Conservation (phyloP, 2,888 invertebrate species). For the Acronicta alni region DNA sequence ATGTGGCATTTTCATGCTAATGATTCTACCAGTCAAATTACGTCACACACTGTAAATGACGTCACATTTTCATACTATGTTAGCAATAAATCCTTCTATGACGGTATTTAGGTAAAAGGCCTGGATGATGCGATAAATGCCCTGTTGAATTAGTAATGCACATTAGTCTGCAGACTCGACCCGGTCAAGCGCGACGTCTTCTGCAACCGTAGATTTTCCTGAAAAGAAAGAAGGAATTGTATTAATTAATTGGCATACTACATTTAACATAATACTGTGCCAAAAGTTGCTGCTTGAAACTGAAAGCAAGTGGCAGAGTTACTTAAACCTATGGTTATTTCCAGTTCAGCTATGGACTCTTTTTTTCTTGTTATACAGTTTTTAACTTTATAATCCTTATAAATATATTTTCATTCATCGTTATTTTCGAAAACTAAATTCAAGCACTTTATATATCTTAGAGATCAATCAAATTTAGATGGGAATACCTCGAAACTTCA, state of each 20-base stretch:
- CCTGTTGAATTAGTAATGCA: slow-evolving; percentile 42
- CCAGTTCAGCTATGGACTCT: too few species aligned
- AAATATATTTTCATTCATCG: too few species aligned
- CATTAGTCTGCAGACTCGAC: slow-evolving; percentile 35
- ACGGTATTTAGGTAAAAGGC: slow-evolving; percentile 25
- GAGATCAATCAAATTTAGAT: too few species aligned
- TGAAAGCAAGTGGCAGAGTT: too few species aligned
- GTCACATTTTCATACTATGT: slow-evolving; percentile 1
- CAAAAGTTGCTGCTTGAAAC: too few species aligned
- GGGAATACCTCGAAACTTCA: too few species aligned
- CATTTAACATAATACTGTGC: too few species aligned
- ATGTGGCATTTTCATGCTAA: not conserved
- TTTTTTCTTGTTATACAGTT: too few species aligned
- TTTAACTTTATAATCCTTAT: too few species aligned
- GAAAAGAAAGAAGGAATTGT: not conserved
- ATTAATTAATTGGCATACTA: not conserved
- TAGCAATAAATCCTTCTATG: slow-evolving; percentile 24
- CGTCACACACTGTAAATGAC: slow-evolving; percentile 8
- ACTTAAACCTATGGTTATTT: too few species aligned
- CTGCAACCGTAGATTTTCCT: slow-evolving; percentile 6
- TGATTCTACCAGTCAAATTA: not conserved
- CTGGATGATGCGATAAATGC: slow-evolving; percentile 32
- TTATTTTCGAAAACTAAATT: too few species aligned
- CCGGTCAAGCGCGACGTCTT: slow-evolving; percentile 22
- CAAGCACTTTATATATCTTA: too few species aligned